Evolutionary conservation across 2,888 invertebrate species (phyloP), one percentile per base, ranked within the genome.

Genomic region (Troilus luridus): DNA sequence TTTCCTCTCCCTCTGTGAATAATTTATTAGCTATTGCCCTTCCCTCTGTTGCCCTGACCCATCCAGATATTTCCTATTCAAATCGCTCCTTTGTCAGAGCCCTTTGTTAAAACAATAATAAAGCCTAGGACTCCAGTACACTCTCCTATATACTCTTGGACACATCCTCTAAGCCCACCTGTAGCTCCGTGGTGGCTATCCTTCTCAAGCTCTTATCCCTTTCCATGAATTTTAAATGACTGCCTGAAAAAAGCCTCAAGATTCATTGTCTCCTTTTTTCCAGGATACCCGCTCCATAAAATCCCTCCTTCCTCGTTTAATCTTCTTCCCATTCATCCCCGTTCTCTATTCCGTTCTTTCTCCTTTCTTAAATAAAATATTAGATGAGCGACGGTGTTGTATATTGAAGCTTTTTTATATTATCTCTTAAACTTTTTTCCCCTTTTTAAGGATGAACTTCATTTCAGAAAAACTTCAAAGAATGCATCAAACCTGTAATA

Each of bases 221-320:
- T 58, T 58, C 56, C 85, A 85, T 85, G 85, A 85, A 85, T 85
- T 56, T 56, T 85, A 90, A 90, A 60, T 62, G 81, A 85, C 60
- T 90, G 60, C 77, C 81, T 77, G 59, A 85, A 27, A 77, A 41
- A 59, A 60, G 62, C 81, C 27, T 62, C 27, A 21, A 60, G 77
- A 85, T 62, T 85, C 90, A 81, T 90, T 90, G 90, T 85, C 85
- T 56, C 81, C 41, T 62, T 90, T 77, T 56, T 90, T 77, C 72
- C 56, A 85, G 72, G 72, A 77, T 77, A 77, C 72, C 41, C 41
- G 72, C 72, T 77, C 72, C 72, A 41, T 77, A 77, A 77, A 77
- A 77, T 77, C 72, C 72, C 72, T 77, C 72, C 72, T 77, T 17
- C 41, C 27, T 14, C 72, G 72, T 77, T 77, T 77, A 77, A 77